A percentile compares a stretch with the other conserved stretches of the same genome.
Conservation (phyloP, 2,113 vertebrate genomes). For the Riparia riparia region DNA sequence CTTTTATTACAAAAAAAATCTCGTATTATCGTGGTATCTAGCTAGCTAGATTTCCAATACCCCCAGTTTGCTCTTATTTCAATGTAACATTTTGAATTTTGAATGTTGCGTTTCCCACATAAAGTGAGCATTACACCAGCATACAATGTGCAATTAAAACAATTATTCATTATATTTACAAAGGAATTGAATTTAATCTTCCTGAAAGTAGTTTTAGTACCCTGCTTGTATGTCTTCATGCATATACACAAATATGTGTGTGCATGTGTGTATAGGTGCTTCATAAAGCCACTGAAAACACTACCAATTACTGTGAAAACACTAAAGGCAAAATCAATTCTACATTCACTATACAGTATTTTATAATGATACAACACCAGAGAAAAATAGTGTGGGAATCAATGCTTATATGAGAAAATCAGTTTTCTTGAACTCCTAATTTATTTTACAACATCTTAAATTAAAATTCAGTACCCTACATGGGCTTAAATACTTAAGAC, state of each 20-base stretch:
- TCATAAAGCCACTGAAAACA: not conserved
- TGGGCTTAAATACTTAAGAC: not conserved
- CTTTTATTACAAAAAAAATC: not conserved
- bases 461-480: not conserved
- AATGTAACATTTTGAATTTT: not conserved
- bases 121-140: not conserved
- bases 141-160: not conserved
- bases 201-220: not conserved
- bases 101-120: not conserved
- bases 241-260: not conserved
- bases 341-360: not conserved
- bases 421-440: not conserved
- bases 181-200: constrained; percentile 1
- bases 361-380: not conserved
- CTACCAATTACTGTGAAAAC: not conserved
- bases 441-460: not conserved
- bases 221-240: not conserved
- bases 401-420: not conserved
- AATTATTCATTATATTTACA: not conserved
- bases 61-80: constrained; percentile 18
- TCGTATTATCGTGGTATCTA: not conserved
- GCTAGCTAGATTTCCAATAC: not conserved
- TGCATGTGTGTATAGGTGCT: not conserved
- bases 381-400: not conserved
- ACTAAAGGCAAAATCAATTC: not conserved